phyloP scores from a whole-genome alignment of 2,113 vertebrate genomes.

The Clinocottus analis region DNA sequence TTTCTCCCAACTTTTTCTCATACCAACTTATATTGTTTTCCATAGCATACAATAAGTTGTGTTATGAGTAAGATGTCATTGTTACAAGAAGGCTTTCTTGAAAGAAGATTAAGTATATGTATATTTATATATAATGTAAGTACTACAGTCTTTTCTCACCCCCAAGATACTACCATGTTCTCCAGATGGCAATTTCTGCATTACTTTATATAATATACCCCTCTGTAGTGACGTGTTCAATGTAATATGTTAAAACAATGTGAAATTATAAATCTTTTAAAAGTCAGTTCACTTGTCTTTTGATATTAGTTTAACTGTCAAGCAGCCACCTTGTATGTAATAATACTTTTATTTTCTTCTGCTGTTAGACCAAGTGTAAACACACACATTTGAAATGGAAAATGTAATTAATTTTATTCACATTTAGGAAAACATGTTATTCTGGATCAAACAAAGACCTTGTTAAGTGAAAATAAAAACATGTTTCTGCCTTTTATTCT shows the following conservation, averaged over 20 bases:
- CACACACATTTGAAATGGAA: background rate
- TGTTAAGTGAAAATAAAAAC: slow-evolving; percentile 22
- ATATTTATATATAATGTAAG: too few relatives aligned
- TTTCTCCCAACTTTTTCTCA: background rate
- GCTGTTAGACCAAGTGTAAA: background rate
- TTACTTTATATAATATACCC: too few relatives aligned
- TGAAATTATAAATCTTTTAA: too few relatives aligned
- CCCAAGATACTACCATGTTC: too few relatives aligned
- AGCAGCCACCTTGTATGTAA: background rate
- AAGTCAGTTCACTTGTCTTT: background rate
- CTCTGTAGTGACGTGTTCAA: too few relatives aligned
- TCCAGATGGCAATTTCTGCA: too few relatives aligned
- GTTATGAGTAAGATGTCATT: background rate
- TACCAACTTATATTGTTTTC: background rate
- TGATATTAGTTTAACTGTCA: background rate
- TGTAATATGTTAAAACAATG: too few relatives aligned
- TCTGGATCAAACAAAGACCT: slow-evolving; percentile 1
- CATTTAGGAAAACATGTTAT: slow-evolving; percentile 24
- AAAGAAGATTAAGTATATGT: too few relatives aligned
- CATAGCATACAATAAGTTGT: background rate
- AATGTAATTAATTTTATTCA: too few relatives aligned
- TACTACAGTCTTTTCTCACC: too few relatives aligned
- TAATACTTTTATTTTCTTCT: background rate
- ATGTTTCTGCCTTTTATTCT: slow-evolving; percentile 64
- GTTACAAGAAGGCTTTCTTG: background rate